phyloP scores from a whole-genome alignment of 2,888 invertebrate species.

The Eupelmus urozonus region DNA sequence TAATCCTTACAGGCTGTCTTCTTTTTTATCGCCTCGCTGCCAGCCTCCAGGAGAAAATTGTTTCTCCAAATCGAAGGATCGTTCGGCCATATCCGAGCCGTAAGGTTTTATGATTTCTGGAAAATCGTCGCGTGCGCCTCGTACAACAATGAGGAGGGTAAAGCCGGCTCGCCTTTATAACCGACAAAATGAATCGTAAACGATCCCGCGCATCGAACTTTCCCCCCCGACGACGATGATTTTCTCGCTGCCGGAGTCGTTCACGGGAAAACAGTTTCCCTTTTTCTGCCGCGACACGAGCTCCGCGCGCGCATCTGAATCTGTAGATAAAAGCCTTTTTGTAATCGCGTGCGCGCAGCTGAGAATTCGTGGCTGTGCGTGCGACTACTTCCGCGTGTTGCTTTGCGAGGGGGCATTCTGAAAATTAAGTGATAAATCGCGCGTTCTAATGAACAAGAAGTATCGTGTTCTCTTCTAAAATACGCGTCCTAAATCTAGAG shows the following conservation, averaged over 20 bases:
- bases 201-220: slow-evolving; percentile 33
- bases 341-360: background rate
- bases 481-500: too few relatives aligned
- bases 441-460: too few relatives aligned
- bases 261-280: background rate
- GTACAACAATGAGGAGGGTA: background rate
- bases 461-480: too few relatives aligned
- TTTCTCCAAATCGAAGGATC: slow-evolving; percentile 50
- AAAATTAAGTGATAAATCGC: too few relatives aligned
- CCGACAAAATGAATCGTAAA: slow-evolving; percentile 42
- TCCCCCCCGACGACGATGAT: background rate
- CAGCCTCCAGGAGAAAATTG: slow-evolving; percentile 32
- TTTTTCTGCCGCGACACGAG: background rate
- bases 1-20: slow-evolving; percentile 17
- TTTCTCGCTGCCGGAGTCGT: slow-evolving; percentile 6
- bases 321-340: slow-evolving; percentile 1
- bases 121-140: slow-evolving; percentile 27
- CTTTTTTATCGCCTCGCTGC: slow-evolving; percentile 3
- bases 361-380: too few relatives aligned
- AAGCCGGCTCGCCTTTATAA: slow-evolving; percentile 4
- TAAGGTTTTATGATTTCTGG: slow-evolving; percentile 49
- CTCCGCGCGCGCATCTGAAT: background rate
- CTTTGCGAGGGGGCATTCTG: too few relatives aligned
- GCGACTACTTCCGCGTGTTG: too few relatives aligned
- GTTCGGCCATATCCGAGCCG: slow-evolving; percentile 29